Percentiles rank a stretch among this genome's conserved stretches.
Conservation (phyloP, 2,888 invertebrate genomes). For the Aethes cnicana region DNA sequence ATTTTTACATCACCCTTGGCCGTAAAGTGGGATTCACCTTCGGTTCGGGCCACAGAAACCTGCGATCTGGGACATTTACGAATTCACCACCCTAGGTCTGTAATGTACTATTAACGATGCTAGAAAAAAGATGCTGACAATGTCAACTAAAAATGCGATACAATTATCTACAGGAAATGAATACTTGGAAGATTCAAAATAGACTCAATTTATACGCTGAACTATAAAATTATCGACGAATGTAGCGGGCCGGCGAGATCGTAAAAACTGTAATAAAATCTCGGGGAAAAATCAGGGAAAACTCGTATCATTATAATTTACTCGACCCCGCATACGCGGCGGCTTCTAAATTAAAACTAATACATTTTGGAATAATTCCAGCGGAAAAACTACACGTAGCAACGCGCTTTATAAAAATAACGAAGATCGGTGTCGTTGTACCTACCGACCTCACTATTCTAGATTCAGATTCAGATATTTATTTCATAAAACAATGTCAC, state of each 20-base stretch:
- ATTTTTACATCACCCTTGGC: too few relatives aligned
- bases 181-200: constrained; percentile 20
- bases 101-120: too few relatives aligned
- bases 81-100: too few relatives aligned
- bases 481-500: too few relatives aligned
- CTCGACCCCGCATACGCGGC: not conserved
- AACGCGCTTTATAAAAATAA: constrained; percentile 7
- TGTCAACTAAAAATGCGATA: too few relatives aligned
- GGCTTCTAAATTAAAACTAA: constrained; percentile 8
- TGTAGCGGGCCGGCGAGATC: constrained; percentile 5
- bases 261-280: constrained; percentile 18
- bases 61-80: too few relatives aligned
- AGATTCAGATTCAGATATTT: too few relatives aligned
- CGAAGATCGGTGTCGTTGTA: not conserved
- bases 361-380: constrained; percentile 69
- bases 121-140: too few relatives aligned
- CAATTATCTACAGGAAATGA: constrained; percentile 23
- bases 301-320: constrained; percentile 12
- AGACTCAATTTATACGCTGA: constrained; percentile 11
- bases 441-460: too few relatives aligned
- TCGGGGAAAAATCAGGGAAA: constrained; percentile 17
- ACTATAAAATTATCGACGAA: constrained; percentile 14
- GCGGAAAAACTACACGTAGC: constrained; percentile 22
- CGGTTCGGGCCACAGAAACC: too few relatives aligned
- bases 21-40: too few relatives aligned